These are phyloP conservation scores for Hirtodrosophila duncani DNA, from an alignment of 2,888 invertebrate species.

Conservation along the genomic window DNA sequence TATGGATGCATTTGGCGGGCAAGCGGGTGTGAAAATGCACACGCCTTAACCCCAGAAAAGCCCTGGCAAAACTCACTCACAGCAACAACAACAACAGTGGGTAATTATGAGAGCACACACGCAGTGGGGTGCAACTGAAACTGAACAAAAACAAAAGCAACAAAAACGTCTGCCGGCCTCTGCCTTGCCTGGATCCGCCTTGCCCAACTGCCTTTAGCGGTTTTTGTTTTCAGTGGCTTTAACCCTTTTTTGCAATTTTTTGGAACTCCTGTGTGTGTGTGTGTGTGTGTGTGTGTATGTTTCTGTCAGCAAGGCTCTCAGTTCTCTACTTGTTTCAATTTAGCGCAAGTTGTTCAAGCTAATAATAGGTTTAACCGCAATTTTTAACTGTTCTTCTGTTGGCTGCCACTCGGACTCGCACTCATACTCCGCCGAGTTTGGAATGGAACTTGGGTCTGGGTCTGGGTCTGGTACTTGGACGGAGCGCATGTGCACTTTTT, in stretches of 20 bases:
- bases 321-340: conserved; percentile 59
- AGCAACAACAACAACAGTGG: conserved; percentile 22
- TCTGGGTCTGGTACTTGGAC: conserved; percentile 9
- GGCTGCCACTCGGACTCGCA: conserved; percentile 41
- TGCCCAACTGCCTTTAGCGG: conserved; percentile 61
- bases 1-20: conserved; percentile 35
- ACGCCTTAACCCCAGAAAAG: conserved; percentile 44
- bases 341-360: conserved; percentile 57
- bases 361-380: conserved; percentile 73
- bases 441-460: conserved; percentile 10
- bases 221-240: conserved; percentile 28
- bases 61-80: conserved; percentile 2
- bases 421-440: conserved; percentile 1
- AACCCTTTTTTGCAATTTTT: conserved; percentile 37
- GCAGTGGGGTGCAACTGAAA: conserved; percentile 57
- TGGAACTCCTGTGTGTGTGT: not conserved
- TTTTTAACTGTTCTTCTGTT: conserved; percentile 67
- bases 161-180: conserved; percentile 32
- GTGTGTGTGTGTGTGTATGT: conserved; percentile 8
- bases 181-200: no score
- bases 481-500: conserved; percentile 60
- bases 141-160: no score
- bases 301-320: conserved; percentile 31
- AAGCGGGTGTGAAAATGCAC: conserved; percentile 71
- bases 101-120: conserved; percentile 55